Percentiles rank a stretch among this genome's conserved stretches.
These are phyloP conservation scores for Halcyon leucocephala DNA, from an alignment of 2,797 vertebrate species.

Conservation along the genomic window DNA sequence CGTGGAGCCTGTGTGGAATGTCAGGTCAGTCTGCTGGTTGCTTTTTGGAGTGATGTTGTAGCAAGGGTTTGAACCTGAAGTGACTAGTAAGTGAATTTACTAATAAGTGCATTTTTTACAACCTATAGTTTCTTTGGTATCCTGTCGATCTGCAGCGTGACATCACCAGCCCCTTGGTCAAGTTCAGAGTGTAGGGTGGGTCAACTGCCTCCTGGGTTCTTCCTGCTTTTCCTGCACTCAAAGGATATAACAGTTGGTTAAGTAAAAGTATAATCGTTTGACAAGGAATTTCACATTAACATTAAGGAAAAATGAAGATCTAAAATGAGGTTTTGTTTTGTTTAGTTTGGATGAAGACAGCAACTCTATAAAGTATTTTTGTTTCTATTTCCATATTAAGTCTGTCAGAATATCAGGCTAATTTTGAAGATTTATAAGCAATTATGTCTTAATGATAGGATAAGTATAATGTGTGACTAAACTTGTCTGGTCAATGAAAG, in stretches of 20 bases:
- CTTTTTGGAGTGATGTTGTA: not conserved
- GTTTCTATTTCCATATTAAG: not conserved
- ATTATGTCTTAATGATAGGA: slow-evolving; percentile 20
- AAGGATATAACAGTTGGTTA: not conserved
- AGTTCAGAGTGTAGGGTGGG: not conserved
- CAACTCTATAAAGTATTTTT: not conserved
- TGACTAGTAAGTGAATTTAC: not conserved
- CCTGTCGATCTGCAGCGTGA: not conserved
- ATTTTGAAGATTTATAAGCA: slow-evolving; percentile 30
- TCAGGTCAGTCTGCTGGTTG: not conserved
- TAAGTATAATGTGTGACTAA: slow-evolving; percentile 16
- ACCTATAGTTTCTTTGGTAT: not conserved
- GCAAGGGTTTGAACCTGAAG: not conserved
- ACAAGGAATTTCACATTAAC: not conserved
- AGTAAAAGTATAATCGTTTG: not conserved
- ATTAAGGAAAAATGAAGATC: not conserved
- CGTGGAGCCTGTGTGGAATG: rapidly evolving
- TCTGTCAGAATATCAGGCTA: not conserved
- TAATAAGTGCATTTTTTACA: not conserved
- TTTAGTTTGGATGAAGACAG: not conserved
- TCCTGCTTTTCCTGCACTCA: not conserved
- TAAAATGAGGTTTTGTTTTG: not conserved
- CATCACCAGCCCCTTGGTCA: not conserved
- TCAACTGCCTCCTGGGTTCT: not conserved
- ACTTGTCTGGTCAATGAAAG: slow-evolving; percentile 17